A percentile compares a stretch with the other conserved stretches of the same genome.
These are phyloP conservation scores for Pangasius macronema DNA, from an alignment of 2,797 vertebrate species.

Conservation along the genomic window DNA sequence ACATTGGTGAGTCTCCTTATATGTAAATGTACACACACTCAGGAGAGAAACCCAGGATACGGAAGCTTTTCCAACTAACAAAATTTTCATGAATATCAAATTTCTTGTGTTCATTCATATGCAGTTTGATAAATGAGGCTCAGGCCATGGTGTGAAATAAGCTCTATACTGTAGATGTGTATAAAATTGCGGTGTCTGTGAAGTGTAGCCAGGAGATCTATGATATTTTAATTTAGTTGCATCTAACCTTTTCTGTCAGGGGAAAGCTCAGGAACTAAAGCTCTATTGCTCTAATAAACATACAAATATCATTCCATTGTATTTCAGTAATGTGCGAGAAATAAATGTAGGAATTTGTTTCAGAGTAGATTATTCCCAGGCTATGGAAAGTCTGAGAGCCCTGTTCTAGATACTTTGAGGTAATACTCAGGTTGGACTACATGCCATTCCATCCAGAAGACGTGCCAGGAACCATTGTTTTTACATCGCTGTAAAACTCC, in stretches of 20 bases:
- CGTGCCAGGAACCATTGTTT: neutral
- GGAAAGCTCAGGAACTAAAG: neutral
- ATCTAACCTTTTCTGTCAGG: neutral
- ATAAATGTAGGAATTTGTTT: neutral
- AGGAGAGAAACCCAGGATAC: neutral
- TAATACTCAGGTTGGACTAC: neutral
- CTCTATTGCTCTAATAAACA: neutral
- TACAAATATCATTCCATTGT: neutral
- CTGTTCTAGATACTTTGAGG: neutral
- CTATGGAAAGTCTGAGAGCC: neutral
- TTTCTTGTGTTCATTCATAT: neutral
- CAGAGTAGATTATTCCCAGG: no score
- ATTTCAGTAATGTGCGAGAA: neutral
- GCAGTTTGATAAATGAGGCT: neutral
- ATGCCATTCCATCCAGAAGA: neutral
- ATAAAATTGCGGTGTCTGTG: neutral
- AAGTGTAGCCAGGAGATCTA: neutral
- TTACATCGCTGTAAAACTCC: neutral
- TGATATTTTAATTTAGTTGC: neutral
- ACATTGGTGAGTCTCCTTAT: neutral
- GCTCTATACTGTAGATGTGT: neutral
- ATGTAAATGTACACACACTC: neutral
- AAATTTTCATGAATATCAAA: neutral
- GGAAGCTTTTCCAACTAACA: neutral
- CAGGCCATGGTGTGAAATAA: neutral